These are phyloP conservation scores for Drosophila anomalipes DNA, from an alignment of 2,888 invertebrate species.

Conservation along the genomic window DNA sequence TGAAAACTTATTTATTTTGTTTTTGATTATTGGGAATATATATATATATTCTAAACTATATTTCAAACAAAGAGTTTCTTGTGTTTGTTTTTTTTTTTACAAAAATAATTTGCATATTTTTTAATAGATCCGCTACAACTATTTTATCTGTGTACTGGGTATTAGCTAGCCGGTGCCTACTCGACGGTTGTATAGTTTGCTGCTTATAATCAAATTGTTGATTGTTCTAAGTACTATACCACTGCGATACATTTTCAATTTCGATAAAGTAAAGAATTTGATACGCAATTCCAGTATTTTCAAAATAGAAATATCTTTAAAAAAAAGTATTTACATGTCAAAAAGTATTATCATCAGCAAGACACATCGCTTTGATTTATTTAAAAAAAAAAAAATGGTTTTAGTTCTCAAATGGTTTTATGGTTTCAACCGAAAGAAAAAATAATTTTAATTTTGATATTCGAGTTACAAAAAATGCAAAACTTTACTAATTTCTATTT, in stretches of 20 bases:
- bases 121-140: not conserved
- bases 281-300: not conserved
- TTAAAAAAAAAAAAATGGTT: not conserved
- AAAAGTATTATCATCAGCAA: conserved; percentile 2
- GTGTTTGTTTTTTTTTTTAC: not conserved
- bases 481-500: conserved; percentile 76
- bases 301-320: not conserved
- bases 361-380: conserved; percentile 34
- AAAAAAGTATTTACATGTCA: not conserved
- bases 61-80: not conserved
- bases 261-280: not conserved
- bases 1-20: not conserved
- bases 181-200: not conserved
- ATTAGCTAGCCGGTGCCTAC: not conserved
- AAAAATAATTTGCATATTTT: not conserved
- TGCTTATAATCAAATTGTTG: conserved; percentile 1
- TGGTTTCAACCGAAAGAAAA: conserved; percentile 23
- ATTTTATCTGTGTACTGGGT: conserved; percentile 1
- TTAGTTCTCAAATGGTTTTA: conserved; percentile 20
- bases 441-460: conserved; percentile 7
- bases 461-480: conserved; percentile 19
- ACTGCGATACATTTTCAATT: not conserved
- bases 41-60: not conserved
- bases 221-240: not conserved
- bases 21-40: not conserved